Evolutionary conservation across 1,140 invertebrate species (phyloP).

Genomic region (Zaprionus ornatus): DNA sequence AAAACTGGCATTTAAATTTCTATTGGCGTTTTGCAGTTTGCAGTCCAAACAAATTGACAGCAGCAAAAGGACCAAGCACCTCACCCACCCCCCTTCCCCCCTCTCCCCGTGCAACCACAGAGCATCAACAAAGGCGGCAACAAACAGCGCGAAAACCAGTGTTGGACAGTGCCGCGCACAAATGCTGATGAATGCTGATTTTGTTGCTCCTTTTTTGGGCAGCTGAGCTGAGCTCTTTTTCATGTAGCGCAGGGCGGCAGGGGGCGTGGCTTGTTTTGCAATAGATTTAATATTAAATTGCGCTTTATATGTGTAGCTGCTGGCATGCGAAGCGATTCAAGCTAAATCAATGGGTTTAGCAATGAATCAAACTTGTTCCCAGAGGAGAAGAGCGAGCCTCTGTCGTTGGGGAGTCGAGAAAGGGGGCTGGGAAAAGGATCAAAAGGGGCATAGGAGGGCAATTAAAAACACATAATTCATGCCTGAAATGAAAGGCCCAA

Average conservation of each 20-base stretch:
- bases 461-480: conserved; percentile 80
- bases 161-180: neutral
- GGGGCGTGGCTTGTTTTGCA: neutral
- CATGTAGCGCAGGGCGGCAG: conserved; percentile 1
- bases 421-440: too few relatives aligned
- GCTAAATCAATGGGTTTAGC: conserved; percentile 3
- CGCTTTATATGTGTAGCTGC: neutral
- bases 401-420: neutral
- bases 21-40: conserved; percentile 47
- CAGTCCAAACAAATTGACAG: conserved; percentile 43
- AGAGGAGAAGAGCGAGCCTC: neutral
- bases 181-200: conserved; percentile 49
- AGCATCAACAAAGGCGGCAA: neutral
- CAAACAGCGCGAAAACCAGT: neutral
- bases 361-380: conserved; percentile 44
- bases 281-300: conserved; percentile 8
- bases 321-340: neutral
- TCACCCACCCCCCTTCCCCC: neutral
- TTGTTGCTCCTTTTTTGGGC: conserved; percentile 16
- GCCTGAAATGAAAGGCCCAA: conserved; percentile 40
- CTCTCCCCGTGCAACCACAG: conserved; percentile 3
- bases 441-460: conserved; percentile 26
- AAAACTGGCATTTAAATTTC: conserved; percentile 53
- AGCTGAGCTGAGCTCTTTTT: conserved; percentile 15
- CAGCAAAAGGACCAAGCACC: conserved; percentile 23